A percentile compares a stretch with the other conserved stretches of the same genome.
Conservation (phyloP, 2,888 invertebrate genomes). For the Drosophila picticornis region DNA sequence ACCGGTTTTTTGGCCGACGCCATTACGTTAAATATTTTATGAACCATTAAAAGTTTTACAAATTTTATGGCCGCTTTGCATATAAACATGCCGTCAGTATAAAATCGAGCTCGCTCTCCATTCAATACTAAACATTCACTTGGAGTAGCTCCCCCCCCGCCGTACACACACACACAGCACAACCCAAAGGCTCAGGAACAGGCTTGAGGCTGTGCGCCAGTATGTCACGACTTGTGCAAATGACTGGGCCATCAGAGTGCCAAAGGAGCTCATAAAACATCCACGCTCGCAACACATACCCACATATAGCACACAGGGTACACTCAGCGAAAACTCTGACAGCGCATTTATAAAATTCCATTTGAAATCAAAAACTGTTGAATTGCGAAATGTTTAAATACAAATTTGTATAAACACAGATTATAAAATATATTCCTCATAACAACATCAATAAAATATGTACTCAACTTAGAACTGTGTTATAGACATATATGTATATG, state of each 20-base stretch:
- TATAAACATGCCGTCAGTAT: slow-evolving; percentile 52
- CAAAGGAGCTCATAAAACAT: slow-evolving; percentile 78
- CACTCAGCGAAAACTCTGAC: not conserved
- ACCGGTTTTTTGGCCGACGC: slow-evolving; percentile 67
- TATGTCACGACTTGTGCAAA: slow-evolving; percentile 77
- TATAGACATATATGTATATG: not conserved
- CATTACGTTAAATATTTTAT: slow-evolving; percentile 82
- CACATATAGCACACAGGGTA: slow-evolving; percentile 19
- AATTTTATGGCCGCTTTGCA: slow-evolving; percentile 81
- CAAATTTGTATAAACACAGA: not conserved
- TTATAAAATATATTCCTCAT: not conserved
- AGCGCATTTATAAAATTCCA: not conserved
- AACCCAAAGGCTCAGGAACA: not conserved
- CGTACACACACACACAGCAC: not conserved
- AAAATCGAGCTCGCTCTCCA: slow-evolving; percentile 51
- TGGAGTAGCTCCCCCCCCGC: slow-evolving; percentile 3
- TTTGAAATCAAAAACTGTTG: not conserved
- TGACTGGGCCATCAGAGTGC: slow-evolving; percentile 77
- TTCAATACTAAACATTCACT: slow-evolving; percentile 33
- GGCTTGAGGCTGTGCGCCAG: slow-evolving; percentile 56
- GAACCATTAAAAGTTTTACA: slow-evolving; percentile 82
- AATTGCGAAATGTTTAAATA: not conserved
- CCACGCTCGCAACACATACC: slow-evolving; percentile 41
- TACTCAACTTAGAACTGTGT: rapidly evolving
- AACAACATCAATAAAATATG: not conserved